phyloP scores from a whole-genome alignment of 2,888 invertebrate genomes.

The Sesamia inferens region DNA sequence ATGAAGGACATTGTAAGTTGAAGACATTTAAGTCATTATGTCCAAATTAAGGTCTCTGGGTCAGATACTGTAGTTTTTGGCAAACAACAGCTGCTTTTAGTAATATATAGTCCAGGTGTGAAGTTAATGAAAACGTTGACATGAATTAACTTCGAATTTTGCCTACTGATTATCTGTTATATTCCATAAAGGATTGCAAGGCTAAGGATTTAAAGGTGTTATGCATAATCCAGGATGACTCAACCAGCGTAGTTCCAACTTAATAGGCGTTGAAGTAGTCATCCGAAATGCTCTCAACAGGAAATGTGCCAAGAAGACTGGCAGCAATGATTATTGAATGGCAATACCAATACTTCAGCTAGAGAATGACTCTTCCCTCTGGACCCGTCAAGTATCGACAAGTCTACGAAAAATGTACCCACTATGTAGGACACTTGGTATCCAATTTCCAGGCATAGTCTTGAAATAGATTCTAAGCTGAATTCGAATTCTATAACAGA shows the following conservation, averaged over 20 bases:
- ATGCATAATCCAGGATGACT: conserved; percentile 20
- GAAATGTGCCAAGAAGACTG: neutral
- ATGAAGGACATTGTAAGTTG: conserved; percentile 34
- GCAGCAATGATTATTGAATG: neutral
- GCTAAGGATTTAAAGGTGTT: conserved; percentile 35
- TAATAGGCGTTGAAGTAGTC: neutral
- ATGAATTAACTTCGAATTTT: conserved; percentile 27
- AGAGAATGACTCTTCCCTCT: neutral
- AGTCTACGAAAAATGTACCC: neutral
- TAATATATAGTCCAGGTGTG: conserved; percentile 49
- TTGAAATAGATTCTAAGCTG: neutral
- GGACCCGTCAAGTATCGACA: neutral
- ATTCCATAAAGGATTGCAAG: neutral
- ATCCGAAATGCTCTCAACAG: neutral
- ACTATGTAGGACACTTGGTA: neutral
- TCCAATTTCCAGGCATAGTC: neutral
- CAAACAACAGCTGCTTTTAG: conserved; percentile 61
- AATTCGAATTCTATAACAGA: neutral
- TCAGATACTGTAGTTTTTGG: conserved; percentile 58
- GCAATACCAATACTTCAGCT: neutral
- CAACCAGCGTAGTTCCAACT: neutral
- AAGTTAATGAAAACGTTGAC: conserved; percentile 32
- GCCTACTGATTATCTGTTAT: conserved; percentile 30
- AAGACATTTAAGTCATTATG: conserved; percentile 28
- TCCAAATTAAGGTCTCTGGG: conserved; percentile 59